phyloP scores from a whole-genome alignment of 2,797 vertebrate genomes.

The Pelodytes ibericus region DNA sequence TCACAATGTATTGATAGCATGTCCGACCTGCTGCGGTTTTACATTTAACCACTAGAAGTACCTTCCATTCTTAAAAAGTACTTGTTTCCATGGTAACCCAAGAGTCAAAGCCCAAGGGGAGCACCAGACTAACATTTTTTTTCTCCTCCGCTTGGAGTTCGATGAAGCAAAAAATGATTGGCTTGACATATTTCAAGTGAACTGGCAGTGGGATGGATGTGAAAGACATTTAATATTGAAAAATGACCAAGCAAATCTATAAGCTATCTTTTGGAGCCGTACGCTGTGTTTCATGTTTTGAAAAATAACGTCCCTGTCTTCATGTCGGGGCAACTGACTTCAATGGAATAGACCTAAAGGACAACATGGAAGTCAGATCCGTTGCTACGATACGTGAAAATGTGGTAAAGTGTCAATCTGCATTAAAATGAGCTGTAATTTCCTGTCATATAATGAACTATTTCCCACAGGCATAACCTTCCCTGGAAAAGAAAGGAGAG shows the following conservation, averaged over 20 bases:
- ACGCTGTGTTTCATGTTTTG: neutral
- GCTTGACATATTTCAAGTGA: conserved; percentile 27
- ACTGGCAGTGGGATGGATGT: conserved; percentile 4
- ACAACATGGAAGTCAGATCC: conserved; percentile 31
- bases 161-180: conserved; percentile 44
- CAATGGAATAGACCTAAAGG: conserved; percentile 24
- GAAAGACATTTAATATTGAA: conserved; percentile 27
- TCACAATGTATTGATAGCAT: no score
- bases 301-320: conserved; percentile 4
- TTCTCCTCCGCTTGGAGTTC: conserved; percentile 3
- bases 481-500: no score
- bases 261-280: conserved; percentile 8
- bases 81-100: conserved; percentile 48
- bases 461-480: neutral
- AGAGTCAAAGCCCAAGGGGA: conserved; percentile 18
- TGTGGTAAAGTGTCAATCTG: conserved; percentile 12
- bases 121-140: neutral
- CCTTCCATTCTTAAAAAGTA: conserved; percentile 32
- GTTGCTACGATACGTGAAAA: conserved; percentile 47
- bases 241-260: conserved; percentile 26
- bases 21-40: neutral
- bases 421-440: neutral
- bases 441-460: neutral
- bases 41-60: neutral
- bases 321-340: conserved; percentile 17